Conservation (phyloP, 2,797 vertebrate species). For the Eptatretus atami region DNA sequence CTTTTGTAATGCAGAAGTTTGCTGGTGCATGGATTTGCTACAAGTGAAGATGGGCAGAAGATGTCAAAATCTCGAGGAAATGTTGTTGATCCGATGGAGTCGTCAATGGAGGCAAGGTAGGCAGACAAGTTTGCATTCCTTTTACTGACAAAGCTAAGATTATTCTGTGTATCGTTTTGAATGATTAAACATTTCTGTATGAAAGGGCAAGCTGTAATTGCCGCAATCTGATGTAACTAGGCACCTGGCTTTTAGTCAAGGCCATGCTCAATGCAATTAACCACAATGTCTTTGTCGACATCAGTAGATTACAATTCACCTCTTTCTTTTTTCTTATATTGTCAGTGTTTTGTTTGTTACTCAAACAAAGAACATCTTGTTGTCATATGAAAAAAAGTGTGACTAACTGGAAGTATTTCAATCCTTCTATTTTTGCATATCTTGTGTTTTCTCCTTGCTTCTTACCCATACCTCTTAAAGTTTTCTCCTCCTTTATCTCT, state of each 20-base stretch:
- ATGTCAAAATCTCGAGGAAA: conserved; percentile 94
- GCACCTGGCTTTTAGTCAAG: too few relatives aligned
- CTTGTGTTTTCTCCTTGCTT: too few relatives aligned
- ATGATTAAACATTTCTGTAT: too few relatives aligned
- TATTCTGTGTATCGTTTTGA: background rate
- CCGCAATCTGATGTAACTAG: too few relatives aligned
- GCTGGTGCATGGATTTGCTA: conserved; percentile 52
- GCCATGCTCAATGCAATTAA: too few relatives aligned
- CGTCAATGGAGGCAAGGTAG: conserved; percentile 46
- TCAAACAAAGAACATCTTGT: background rate
- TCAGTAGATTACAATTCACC: background rate
- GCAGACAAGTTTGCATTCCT: conserved; percentile 8
- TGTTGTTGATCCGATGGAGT: conserved; percentile 43
- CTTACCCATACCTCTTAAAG: too few relatives aligned
- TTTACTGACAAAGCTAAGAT: background rate
- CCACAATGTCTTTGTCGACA: too few relatives aligned
- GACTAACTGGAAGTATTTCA: too few relatives aligned
- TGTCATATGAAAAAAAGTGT: too few relatives aligned
- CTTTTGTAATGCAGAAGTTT: conserved; percentile 21
- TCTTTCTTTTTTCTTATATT: conserved; percentile 5
- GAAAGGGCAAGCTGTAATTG: background rate
- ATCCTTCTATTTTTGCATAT: too few relatives aligned
- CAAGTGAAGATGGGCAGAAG: conserved; percentile 64
- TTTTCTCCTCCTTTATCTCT: too few relatives aligned
- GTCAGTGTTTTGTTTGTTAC: background rate